phyloP scores from a whole-genome alignment of 1,140 invertebrate genomes.

The Caerostris extrusa region DNA sequence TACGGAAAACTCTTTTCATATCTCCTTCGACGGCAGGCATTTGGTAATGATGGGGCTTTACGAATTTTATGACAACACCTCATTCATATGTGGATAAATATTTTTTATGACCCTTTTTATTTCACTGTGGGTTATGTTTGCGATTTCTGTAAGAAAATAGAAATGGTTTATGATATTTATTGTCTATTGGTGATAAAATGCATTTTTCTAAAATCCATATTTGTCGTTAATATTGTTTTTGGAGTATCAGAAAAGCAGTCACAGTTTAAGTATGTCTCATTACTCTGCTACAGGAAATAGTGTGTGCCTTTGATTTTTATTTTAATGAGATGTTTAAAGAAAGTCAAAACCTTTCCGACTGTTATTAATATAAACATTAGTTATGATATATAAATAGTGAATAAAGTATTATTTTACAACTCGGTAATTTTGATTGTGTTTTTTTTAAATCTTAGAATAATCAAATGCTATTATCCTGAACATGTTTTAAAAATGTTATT shows the following conservation, averaged over 20 bases:
- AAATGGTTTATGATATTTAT: background rate
- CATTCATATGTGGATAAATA: background rate
- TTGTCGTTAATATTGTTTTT: background rate
- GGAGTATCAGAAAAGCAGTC: background rate
- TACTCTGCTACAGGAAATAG: too few relatives aligned
- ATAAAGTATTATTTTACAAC: too few relatives aligned
- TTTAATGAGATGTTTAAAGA: too few relatives aligned
- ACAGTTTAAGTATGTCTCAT: too few relatives aligned
- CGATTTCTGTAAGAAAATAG: background rate
- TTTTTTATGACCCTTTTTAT: slow-evolving; percentile 11
- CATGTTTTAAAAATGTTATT: too few relatives aligned
- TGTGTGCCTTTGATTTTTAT: too few relatives aligned
- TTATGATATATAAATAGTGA: too few relatives aligned
- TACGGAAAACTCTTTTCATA: background rate
- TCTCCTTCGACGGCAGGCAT: background rate
- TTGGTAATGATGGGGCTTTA: background rate
- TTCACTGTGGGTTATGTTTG: background rate
- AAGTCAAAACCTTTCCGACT: too few relatives aligned
- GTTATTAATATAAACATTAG: too few relatives aligned
- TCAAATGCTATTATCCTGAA: too few relatives aligned
- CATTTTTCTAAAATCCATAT: background rate
- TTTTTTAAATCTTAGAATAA: too few relatives aligned
- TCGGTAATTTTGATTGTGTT: too few relatives aligned
- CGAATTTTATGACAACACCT: slow-evolving; percentile 26
- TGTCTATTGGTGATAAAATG: background rate